Evolutionary conservation across 2,113 vertebrate genomes (phyloP).

Genomic region (Gavia stellata): DNA sequence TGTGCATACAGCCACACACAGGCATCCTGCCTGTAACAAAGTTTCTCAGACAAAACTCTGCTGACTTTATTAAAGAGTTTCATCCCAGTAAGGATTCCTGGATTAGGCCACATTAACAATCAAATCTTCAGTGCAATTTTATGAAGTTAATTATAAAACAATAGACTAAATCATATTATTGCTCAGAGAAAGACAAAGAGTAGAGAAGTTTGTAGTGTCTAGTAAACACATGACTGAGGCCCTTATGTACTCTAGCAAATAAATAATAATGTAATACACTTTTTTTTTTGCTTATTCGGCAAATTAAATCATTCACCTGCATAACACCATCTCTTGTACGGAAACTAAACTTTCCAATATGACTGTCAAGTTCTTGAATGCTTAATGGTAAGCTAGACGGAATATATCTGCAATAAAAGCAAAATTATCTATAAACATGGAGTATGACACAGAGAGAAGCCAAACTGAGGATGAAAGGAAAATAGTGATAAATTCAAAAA

Average conservation of each 20-base stretch:
- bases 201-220: background rate
- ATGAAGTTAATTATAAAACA: background rate
- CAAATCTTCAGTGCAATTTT: background rate
- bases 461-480: background rate
- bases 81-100: background rate
- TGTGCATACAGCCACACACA: background rate
- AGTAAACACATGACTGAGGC: background rate
- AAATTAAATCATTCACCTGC: conserved; percentile 49
- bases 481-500: background rate
- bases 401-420: conserved; percentile 64
- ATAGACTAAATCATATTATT: background rate
- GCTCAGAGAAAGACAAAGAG: background rate
- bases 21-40: background rate
- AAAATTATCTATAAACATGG: background rate
- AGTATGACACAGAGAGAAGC: background rate
- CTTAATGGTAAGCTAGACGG: conserved; percentile 65
- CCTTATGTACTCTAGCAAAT: background rate
- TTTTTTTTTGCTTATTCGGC: background rate
- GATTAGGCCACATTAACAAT: background rate
- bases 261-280: background rate
- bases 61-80: background rate
- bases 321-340: conserved; percentile 64
- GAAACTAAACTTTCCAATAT: conserved; percentile 78
- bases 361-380: conserved; percentile 74
- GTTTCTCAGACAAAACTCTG: background rate